Evolutionary conservation across 2,797 vertebrate genomes (phyloP), one percentile per base, ranked within the genome.

Genomic region (Onychomys arenicola): DNA sequence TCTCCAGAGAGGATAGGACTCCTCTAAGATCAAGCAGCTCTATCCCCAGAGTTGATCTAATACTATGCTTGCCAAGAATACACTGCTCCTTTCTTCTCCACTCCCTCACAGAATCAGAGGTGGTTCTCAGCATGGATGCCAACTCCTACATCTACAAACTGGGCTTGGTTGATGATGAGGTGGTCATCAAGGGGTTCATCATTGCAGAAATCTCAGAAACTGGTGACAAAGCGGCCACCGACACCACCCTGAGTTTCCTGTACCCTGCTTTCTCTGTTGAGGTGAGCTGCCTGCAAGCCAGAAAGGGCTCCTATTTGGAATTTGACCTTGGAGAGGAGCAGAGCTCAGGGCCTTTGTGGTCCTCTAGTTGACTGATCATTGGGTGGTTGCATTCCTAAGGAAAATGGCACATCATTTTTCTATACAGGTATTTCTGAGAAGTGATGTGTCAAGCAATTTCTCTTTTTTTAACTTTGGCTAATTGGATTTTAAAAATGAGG

Each of bases 251-350:
- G 94, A 90, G 61, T 12, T 98, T 98, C 0, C 67, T 94, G n/a
- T 98, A 98, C 19, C 98, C 98, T 0, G 92, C 97, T 71, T 97
- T 98, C 95, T 97, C 57, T 0, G 10, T 98, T 27, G 98, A 99
- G 98, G 98, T 98, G 97, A 98, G 91, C 43, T 10, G 4, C 73
- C 83, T 17, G 13, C 52, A 27, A 27, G 46, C 34, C 2, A 63
- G 49, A 23, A 37, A 87, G 17, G 52, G 32, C 7, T 52, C 16
- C 81, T 92, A 25, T 46, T 37, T 55, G 27, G 63, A 69, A n/a
- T 27, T 5, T 5, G 5, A 21, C 43, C 76, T 61, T 6, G 34
- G 37, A 13, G 25, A 55, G 5, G 67, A 21, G 34, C 13, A 10
- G 76, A 46, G 71, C 43, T 3, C 52, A 49, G 80, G 40, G 25